Evolutionary conservation across 1,140 invertebrate genomes (phyloP), one percentile per base, ranked within the genome.

Genomic region (Oncopodura yosiiana): DNA sequence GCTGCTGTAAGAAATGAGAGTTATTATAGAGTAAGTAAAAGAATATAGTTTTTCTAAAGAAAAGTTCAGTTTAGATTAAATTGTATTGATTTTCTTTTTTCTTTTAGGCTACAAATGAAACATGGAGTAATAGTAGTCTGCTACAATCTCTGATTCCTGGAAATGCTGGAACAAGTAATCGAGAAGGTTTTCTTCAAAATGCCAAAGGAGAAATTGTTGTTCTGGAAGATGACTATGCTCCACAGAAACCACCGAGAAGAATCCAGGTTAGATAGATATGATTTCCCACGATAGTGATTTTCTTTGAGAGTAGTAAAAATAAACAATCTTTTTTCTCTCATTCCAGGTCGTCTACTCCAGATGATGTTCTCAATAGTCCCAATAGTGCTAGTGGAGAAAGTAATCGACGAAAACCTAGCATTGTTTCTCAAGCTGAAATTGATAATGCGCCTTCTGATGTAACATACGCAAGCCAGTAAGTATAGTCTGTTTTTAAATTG

Each of bases 1-100:
- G 65, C 72, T 54, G 61, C 85, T 39, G 34, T 48, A 8, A 71
- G 83, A 18, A 92, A 90, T 65, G 87, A 91, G 69, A 91, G 87
- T 66, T 93, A 91, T 64, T 91, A 87, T 49, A 66, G 71, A 63
- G 73, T 73, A 60, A 63, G 53, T 50, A n/a, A n/a, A n/a, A n/a
- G n/a, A n/a, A n/a, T n/a, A n/a, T n/a, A n/a, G n/a, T n/a, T n/a
- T n/a, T n/a, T n/a, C n/a, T n/a, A n/a, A n/a, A n/a, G n/a, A n/a
- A n/a, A n/a, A n/a, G n/a, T n/a, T n/a, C n/a, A n/a, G 24, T 16
- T 37, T 36, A 11, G 4, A 14, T 12, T 14, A 2, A 12, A 29
- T 5, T 5, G 24, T 14, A 12, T 14, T 24, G 18, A 3, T 36
- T 51, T 56, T 18, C 51, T 32, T 45, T n/a, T 56, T 52, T 53